Base-by-base conservation (phyloP, 1,140 invertebrate genomes). In the Hycleus phaleratus region DNA sequence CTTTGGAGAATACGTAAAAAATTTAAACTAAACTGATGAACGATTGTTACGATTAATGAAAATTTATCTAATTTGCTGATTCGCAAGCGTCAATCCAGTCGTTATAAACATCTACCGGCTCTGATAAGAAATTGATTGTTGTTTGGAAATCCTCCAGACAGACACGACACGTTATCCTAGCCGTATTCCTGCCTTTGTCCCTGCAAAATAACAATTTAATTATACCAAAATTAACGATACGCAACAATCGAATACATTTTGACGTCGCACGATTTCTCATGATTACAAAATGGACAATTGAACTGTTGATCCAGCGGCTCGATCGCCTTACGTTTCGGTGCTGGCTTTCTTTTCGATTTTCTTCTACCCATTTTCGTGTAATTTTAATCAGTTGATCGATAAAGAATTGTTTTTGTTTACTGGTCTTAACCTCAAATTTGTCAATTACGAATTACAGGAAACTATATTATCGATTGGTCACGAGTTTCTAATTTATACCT, bases 31-130 rank as follows among this genome's bases (percentile, higher is more conserved):
- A 18, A 18, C 18, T 18, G 18, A 18, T 18, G 18, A 2, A 18
- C 18, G 1, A 18, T 18, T 18, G 18, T 1, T 18, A 18, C 18
- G 18, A 18, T 18, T 18, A 1, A 18, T 18, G 18, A 18, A 2
- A 18, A 18, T 18, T 18, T 18, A 32, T 32, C 82, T 77, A 88
- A 77, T 97, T 97, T 39, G 90, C 93, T 65, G 74, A 81, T 80
- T 97, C 97, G 80, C 96, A 99, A 1, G 95, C 96, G 82, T 99
- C 97, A 52, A 99, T 97, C 97, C 97, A 99, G 74, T 98, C 96
- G 78, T 97, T 97, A 73, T 99, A 99, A 18, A 99, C 96, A 83
- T 99, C 97, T 57, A 99, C 85, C 45, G 96, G 87, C 76, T 99
- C 96, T 8, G 95, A 97, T 53, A 99, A 79, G 73, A 95, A 90